Evolutionary conservation across 2,113 vertebrate genomes (phyloP).

Genomic region (Nyctereutes procyonoides): DNA sequence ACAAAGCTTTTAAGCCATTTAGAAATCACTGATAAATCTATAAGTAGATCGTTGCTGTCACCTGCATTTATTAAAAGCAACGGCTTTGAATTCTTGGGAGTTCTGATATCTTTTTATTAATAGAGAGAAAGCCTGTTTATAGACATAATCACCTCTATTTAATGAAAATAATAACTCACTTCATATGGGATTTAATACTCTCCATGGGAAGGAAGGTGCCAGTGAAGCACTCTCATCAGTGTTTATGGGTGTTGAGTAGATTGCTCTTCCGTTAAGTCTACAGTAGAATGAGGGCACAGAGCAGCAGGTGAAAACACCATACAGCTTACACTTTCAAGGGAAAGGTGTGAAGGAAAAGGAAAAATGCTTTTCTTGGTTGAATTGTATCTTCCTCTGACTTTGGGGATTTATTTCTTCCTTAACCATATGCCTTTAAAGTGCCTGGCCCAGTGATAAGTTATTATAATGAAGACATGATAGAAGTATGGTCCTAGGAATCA

Average conservation of each 20-base stretch:
- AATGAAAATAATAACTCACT: constrained; percentile 56
- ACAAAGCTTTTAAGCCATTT: constrained; percentile 9
- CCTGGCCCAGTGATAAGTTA: background rate
- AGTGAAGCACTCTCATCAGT: background rate
- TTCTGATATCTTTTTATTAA: constrained; percentile 52
- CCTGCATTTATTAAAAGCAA: constrained; percentile 52
- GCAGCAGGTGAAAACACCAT: background rate
- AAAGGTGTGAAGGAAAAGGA: background rate
- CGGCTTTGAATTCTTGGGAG: background rate
- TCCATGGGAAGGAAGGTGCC: background rate
- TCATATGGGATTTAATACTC: background rate
- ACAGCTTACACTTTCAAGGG: background rate
- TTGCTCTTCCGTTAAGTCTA: background rate
- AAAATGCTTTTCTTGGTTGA: background rate
- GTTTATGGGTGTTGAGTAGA: background rate
- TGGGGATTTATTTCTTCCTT: background rate
- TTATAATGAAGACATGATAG: background rate
- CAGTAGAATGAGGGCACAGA: background rate
- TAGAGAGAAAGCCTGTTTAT: background rate
- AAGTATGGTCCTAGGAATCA: background rate
- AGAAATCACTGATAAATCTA: constrained; percentile 13
- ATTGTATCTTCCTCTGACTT: background rate
- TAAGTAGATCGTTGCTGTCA: constrained; percentile 63
- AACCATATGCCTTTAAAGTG: background rate
- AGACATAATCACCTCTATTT: background rate